Conservation (phyloP, 2,113 vertebrate species). For the Cricetomys ansorgei region DNA sequence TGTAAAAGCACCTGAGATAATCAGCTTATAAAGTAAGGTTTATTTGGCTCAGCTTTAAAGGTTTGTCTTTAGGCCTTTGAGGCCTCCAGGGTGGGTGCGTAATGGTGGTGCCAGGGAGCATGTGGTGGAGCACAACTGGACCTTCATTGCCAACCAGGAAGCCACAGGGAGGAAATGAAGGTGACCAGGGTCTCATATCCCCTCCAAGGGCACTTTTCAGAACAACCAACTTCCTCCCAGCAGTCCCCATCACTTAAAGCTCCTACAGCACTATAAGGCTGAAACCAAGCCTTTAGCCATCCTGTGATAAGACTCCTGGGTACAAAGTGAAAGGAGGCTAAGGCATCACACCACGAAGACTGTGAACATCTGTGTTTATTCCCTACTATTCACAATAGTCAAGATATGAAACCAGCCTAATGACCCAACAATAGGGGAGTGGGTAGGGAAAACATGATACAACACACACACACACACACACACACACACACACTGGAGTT, state of each 20-base stretch:
- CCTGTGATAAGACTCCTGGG: not conserved
- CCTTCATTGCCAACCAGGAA: not conserved
- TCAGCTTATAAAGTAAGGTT: not conserved
- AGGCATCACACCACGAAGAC: not conserved
- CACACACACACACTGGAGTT: not conserved
- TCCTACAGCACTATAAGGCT: not conserved
- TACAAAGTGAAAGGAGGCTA: not conserved
- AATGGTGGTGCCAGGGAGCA: not conserved
- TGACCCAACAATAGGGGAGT: not conserved
- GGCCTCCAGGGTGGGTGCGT: not conserved
- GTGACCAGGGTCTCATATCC: not conserved
- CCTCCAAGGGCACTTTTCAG: not conserved
- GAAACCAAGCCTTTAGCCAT: not conserved
- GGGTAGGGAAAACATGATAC: not conserved
- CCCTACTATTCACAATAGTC: not conserved
- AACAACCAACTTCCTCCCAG: not conserved
- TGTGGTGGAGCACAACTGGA: not conserved
- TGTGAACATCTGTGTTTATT: not conserved
- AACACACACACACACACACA: not conserved
- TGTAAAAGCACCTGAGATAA: not conserved
- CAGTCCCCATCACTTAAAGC: not conserved
- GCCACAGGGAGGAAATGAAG: not conserved
- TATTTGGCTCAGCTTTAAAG: not conserved
- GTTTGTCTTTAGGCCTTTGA: not conserved
- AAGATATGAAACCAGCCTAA: not conserved